Conservation (phyloP, 2,888 invertebrate genomes). For the Cacoxenus indagator region DNA sequence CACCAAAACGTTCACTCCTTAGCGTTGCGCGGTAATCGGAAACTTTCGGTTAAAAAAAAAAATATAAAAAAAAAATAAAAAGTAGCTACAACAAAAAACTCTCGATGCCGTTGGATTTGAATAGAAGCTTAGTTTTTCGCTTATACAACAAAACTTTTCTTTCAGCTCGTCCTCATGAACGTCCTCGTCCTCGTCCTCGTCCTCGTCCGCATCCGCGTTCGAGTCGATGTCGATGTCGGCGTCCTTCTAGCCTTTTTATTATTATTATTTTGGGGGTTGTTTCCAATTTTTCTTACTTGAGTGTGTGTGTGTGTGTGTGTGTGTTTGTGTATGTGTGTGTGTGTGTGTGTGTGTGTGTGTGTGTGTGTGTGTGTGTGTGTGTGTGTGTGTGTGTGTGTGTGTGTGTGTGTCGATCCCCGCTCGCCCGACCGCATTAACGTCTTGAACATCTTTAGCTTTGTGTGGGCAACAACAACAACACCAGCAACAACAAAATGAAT, state of each 20-base stretch:
- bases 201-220: too few relatives aligned
- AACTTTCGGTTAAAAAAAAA: conserved; percentile 63
- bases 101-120: conserved; percentile 68
- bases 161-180: too few relatives aligned
- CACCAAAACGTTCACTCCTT: background rate
- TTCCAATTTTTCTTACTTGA: conserved; percentile 45
- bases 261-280: conserved; percentile 55
- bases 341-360: background rate
- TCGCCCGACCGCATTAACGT: background rate
- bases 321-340: conserved; percentile 16
- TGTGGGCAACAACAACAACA: background rate
- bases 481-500: background rate
- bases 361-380: conserved; percentile 7
- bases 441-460: conserved; percentile 1
- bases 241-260: conserved; percentile 32
- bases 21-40: conserved; percentile 55
- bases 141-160: conserved; percentile 61
- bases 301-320: conserved; percentile 8
- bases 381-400: conserved; percentile 1
- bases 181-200: too few relatives aligned
- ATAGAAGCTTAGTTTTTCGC: conserved; percentile 70
- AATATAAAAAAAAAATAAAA: conserved; percentile 33
- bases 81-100: conserved; percentile 62
- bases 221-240: too few relatives aligned
- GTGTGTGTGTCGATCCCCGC: background rate